Evolutionary conservation across 1,140 invertebrate genomes (phyloP), one percentile per base, ranked within the genome.

Genomic region (Conus betulinus): DNA sequence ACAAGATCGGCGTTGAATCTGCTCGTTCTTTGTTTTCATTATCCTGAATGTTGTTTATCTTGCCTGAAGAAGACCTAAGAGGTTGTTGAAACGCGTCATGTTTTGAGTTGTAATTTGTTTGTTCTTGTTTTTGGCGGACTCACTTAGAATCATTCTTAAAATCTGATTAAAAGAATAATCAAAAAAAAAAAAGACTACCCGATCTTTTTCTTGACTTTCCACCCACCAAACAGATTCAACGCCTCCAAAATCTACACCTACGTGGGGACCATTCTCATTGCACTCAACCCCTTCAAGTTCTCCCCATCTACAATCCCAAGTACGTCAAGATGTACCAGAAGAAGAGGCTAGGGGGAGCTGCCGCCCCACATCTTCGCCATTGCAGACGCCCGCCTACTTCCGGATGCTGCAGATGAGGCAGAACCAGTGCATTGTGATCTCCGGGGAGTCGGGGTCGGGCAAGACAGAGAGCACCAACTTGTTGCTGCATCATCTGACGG

Each of bases 341-440:
- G 95, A 94, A 94, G 88, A 84, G 95, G 96, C 91, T 94, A 97
- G 97, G 86, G 86, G 93, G 98, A 99, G 93, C 96, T 99, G 90
- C 98, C 98, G 15, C 98, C 98, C 20, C 98, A 99, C 94, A 99
- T 99, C 93, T 99, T 99, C 96, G 98, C 99, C 55, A 98, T 99
- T 87, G 98, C 98, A 5, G 98, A 99, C 95, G 97, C 98, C 98
- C 55, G 98, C 98, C 76, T 99, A 99, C 96, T 98, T 99, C 95
- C 98, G 97, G 92, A 99, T 99, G 98, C 96, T 99, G 79, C 97
- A 98, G 91, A 97, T 98, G 90, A 97, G 97, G 93, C 97, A 97
- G 90, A 99, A 99, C 95, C 98, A 99, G 95, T 99, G 98, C 95
- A 98, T 99, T 93, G 98, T 99, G 84, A 99, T 99, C 96, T 99